Base-by-base conservation (phyloP, 92 coral and sea anemone genomes). In the Siderastrea siderea region DNA sequence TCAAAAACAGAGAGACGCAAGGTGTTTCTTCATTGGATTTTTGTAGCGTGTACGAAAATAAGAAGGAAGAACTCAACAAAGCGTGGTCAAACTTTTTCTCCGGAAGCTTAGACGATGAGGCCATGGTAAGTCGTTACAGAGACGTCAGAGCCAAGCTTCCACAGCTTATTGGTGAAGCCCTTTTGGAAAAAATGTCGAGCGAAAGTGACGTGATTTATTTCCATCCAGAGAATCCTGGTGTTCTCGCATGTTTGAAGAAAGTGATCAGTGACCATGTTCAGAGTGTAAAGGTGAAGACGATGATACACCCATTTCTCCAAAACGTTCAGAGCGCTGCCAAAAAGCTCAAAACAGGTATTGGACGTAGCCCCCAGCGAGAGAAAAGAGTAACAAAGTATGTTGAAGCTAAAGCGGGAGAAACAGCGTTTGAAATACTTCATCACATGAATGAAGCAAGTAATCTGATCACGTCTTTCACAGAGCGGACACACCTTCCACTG, bases 111-210 rank as follows among this genome's bases (percentile, higher is more conserved):
- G 47, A 82, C 43, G 65, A 54, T 1, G 86, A 70, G 3, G 77
- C 47, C 15, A 19, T 84, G 38, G 38, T 26, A 26, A 26, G 38
- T 26, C 38, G 38, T 26, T 89, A 85, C 68, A 68, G 63, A 46
- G 66, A 65, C 0, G 89, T 84, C 38, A 47, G 68, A 54, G 70
- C 38, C 62, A 70, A 69, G 46, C 79, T 85, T 63, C 80, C 86
- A 12, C 82, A 79, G 63, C 71, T 85, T 2, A 51, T 59, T 5
- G 63, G 74, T 8, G 86, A 76, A 1, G 77, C 7, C 51, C 60
- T 84, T 17, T 71, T 90, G 53, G 85, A 72, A 8, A 84, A 62
- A 7, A 14, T 79, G 11, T 49, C 65, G 45, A 3, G 71, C 9
- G 82, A 70, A 61, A 90, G 85, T 51, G 76, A 78, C 8, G 80